Evolutionary conservation across 2,797 vertebrate species (phyloP).

Genomic region (Tarsius wallacei): DNA sequence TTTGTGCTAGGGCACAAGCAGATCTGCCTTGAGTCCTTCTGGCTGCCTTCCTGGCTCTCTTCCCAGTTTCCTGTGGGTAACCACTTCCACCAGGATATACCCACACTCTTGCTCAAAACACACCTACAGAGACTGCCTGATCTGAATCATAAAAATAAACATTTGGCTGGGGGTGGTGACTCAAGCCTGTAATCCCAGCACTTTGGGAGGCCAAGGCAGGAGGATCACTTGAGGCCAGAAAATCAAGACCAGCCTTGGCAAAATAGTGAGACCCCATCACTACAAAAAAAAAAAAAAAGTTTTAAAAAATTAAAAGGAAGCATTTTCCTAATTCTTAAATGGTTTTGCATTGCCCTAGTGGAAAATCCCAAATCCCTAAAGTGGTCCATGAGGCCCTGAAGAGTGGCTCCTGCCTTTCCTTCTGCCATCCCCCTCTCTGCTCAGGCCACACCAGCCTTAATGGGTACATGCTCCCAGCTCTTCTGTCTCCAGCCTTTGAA

Average conservation of each 20-base stretch:
- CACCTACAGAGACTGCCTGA: background rate
- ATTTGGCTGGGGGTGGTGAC: too few species aligned
- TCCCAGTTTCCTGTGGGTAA: constrained; percentile 47
- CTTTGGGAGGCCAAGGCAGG: too few species aligned
- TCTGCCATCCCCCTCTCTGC: background rate
- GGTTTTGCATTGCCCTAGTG: background rate
- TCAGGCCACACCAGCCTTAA: background rate
- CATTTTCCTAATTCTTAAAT: background rate
- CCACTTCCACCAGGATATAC: background rate
- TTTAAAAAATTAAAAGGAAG: background rate
- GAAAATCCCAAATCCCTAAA: background rate
- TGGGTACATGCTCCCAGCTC: background rate
- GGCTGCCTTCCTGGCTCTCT: background rate
- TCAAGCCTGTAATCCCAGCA: too few species aligned
- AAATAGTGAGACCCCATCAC: too few species aligned
- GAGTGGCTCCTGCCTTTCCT: background rate
- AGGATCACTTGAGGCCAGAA: too few species aligned
- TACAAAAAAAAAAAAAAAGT: too few species aligned
- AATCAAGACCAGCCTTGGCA: too few species aligned
- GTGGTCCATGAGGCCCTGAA: background rate
- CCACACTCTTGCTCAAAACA: background rate
- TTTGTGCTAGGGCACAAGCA: background rate
- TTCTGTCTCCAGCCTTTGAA: background rate
- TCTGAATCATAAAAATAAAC: background rate
- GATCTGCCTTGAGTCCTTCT: background rate